Base-by-base conservation (phyloP, 1,140 invertebrate species). In the Panagrolaimus sp. region DNA sequence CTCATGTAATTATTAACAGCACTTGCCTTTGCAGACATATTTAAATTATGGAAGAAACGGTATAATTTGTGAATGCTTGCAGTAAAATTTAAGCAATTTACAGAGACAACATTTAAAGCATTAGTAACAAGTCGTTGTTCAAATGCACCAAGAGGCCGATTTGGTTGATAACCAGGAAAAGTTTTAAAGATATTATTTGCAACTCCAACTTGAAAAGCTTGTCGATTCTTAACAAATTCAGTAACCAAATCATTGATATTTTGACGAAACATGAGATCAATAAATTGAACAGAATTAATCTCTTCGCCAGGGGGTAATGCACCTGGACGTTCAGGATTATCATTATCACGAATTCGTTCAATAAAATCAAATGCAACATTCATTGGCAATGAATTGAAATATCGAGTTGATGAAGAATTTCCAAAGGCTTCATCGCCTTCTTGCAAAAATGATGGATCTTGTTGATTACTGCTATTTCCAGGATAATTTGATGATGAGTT, bases 1-100 rank as follows among this genome's bases (percentile, higher is more conserved):
- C 14, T 12, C 10, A 58, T 24, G 5, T 10, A 21, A 58, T 58
- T 58, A 28, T 28, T 58, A 28, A 58, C 21, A 28, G 52, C 12
- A 58, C 10, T 58, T 21, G 52, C 52, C 17, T 58, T 58, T n/a
- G 21, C 52, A 17, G 52, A 58, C 21, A 58, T 28, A 14, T 58
- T 58, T 12, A 58, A 21, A 21, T 12, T 10, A 12, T 12, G 21
- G 52, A 58, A 58, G 52, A 58, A 58, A 12, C 17, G 14, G 52
- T 26, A 58, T n/a, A 58, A 26, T 8, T 28, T 21, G 7, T 21
- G 21, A n/a, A 58, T 21, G 52, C 52, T 21, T 21, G 52, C 52
- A 58, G 52, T 26, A n/a, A 58, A 58, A 28, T 58, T 58, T 28
- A 58, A 21, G 52, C 52, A 58, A 21, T 58, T 58, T 21, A 58